Base-by-base conservation (phyloP, 2,888 invertebrate genomes). In the Tipula vernalis region DNA sequence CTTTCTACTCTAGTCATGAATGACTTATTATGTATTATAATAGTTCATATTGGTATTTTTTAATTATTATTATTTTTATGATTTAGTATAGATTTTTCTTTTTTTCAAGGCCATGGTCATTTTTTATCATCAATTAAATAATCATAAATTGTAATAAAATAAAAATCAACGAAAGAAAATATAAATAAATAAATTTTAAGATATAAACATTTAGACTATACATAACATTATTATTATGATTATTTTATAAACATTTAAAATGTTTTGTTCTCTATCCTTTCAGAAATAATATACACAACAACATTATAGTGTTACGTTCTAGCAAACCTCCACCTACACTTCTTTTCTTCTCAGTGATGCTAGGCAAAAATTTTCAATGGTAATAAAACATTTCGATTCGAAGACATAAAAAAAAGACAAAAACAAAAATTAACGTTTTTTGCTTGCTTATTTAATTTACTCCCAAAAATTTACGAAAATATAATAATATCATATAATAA, bases 381-480 rank as follows among this genome's bases (percentile, higher is more conserved):
- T 28, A 71, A 71, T 71, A 71, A 71, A 71, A 71, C 71, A 71
- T 71, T 71, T 71, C 71, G 71, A 71, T 71, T 71, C 2, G 28
- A 71, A 71, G 71, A 71, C 71, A 71, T 71, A 71, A 71, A 71
- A 71, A 71, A 71, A 71, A 71, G 51, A 71, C 71, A 71, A 71
- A 71, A 71, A 71, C 71, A 71, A 71, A 57, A 57, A 57, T 57
- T 57, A 15, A 57, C 57, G 5, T 57, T 28, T 71, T 71, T 51
- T 44, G 6, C 5, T 39, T 42, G 4, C 51, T 57, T 71, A 28
- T 71, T 71, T 71, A 28, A 71, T 71, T 71, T 71, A 71, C 71
- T 71, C 71, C 71, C 71, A 71, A 71, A 18, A 71, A 51, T 51
- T 51, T 51, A 44, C 44, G 44, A 44, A 44, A n/a, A 51, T 51